These are phyloP conservation scores for Etheostoma cragini DNA, from an alignment of 2,113 vertebrate genomes.

Conservation along the genomic window DNA sequence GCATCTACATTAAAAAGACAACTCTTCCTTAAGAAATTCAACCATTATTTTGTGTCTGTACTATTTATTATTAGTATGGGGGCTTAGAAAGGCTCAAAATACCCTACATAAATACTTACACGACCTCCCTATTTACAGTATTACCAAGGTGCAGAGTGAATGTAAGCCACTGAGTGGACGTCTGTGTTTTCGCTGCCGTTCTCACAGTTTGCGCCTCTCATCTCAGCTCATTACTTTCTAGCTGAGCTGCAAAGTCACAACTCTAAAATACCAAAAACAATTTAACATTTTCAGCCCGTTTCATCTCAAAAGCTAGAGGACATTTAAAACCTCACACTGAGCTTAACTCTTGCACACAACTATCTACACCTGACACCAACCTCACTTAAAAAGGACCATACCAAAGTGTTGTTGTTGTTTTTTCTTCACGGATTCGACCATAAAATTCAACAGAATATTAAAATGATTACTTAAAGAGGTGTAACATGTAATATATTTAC, in stretches of 20 bases:
- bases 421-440: not conserved
- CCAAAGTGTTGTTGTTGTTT: not conserved
- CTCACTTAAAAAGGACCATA: conserved; percentile 6
- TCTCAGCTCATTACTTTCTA: conserved; percentile 21
- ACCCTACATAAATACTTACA: not conserved
- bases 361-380: not conserved
- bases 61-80: not conserved
- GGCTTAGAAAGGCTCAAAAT: not conserved
- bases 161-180: conserved; percentile 48
- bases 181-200: conserved; percentile 13
- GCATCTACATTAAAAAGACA: no score
- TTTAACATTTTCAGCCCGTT: not conserved
- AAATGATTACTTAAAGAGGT: no score
- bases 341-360: not conserved
- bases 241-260: conserved; percentile 52
- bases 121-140: not conserved
- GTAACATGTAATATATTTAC: no score
- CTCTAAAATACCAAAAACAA: not conserved
- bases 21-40: no score
- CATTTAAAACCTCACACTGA: not conserved
- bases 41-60: not conserved
- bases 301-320: not conserved
- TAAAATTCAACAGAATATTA: not conserved
- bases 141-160: not conserved
- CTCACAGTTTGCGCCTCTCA: conserved; percentile 52